These are phyloP conservation scores for Brachionus koreanus DNA, from an alignment of 1,140 invertebrate species.

Conservation along the genomic window DNA sequence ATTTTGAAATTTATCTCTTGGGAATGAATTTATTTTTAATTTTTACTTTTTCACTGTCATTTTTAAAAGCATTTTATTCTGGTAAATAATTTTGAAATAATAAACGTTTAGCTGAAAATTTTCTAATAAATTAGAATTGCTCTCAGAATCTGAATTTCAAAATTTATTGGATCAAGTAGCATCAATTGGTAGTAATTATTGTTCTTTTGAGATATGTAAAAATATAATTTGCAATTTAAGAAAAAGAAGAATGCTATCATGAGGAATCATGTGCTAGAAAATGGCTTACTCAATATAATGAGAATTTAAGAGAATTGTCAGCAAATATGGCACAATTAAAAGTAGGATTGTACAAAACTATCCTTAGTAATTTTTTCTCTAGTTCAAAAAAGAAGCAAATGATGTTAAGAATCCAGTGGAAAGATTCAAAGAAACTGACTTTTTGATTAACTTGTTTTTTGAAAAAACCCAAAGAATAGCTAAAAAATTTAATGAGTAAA, in stretches of 20 bases:
- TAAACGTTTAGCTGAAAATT: background rate
- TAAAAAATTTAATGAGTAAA: conserved; percentile 7
- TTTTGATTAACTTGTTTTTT: background rate
- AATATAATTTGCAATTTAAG: background rate
- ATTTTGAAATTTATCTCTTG: background rate
- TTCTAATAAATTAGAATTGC: background rate
- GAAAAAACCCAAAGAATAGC: background rate
- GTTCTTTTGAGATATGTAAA: background rate
- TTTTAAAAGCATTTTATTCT: background rate
- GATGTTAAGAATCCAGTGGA: background rate
- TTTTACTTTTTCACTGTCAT: background rate
- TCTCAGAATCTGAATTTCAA: background rate
- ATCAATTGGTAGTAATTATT: background rate
- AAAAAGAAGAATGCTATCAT: background rate
- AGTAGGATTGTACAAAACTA: background rate
- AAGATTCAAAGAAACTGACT: background rate
- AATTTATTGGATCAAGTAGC: background rate
- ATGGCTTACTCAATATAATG: background rate
- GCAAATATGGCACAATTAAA: background rate
- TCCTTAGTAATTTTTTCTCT: background rate
- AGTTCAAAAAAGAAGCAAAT: conserved; percentile 21
- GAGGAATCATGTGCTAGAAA: conserved; percentile 14
- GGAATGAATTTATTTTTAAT: background rate
- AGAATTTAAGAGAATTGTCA: background rate
- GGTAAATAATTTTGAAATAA: background rate